Evolutionary conservation across 2,797 vertebrate genomes (phyloP), one percentile per base, ranked within the genome.

Genomic region (Anniella stebbinsi): DNA sequence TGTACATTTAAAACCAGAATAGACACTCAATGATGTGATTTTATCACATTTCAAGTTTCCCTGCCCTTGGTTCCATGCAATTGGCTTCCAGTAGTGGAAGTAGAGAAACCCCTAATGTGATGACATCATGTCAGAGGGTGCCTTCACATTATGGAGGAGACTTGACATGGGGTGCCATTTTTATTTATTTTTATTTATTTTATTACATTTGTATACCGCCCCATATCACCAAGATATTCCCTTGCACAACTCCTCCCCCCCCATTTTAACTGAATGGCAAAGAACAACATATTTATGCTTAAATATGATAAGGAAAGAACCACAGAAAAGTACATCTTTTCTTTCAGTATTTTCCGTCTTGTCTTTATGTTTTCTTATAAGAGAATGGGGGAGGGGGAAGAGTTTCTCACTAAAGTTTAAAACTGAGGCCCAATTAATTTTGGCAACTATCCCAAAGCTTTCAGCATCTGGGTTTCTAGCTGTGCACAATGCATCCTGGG

Each of bases 381-480:
- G 90, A 90, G 91, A 23, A 83, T 54, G 82, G 93, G 84, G 93
- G 88, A 67, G 87, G 88, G 45, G n/a, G 51, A 92, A 85, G 85
- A 92, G 87, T 87, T 94, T 95, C 91, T 66, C 87, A 89, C 86
- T 86, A 84, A 87, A 91, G 75, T 94, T 95, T 95, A 93, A 70
- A 93, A 88, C 48, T 1, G 23, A 41, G 38, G 90, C 91, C 91
- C 92, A 89, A 86, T 72, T 92, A 94, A 93, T 85, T 94, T 94
- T 93, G 90, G 80, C 90, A 91, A 86, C 89, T 88, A 69, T 93
- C 84, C 73, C 72, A 89, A 48, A 91, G 80, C 75, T 95, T 94
- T 93, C 73, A 91, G 94, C 91, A 93, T 87, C 88, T 91, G 88
- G 82, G 75, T 95, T 96, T 96, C 89, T 95, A 92, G 91, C 93